These are phyloP conservation scores for Malthinus flaveolus DNA, from an alignment of 2,888 invertebrate species.

Conservation along the genomic window DNA sequence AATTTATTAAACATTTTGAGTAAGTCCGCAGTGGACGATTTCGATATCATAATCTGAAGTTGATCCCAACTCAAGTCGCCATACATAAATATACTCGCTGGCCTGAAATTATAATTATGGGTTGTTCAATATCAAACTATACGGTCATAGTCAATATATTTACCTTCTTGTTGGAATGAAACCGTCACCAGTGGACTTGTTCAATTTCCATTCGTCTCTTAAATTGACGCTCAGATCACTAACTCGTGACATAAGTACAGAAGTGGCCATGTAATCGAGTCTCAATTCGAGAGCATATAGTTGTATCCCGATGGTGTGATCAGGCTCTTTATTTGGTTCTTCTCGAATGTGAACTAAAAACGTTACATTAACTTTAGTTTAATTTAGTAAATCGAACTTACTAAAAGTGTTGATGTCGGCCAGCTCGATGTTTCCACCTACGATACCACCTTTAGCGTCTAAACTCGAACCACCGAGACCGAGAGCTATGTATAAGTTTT, in stretches of 20 bases:
- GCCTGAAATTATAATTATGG: slow-evolving; percentile 56
- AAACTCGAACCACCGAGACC: slow-evolving; percentile 88
- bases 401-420: slow-evolving; percentile 84
- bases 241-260: slow-evolving; percentile 88
- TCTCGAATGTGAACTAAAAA: slow-evolving; percentile 80
- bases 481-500: slow-evolving; percentile 88
- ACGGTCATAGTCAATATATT: background rate
- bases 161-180: slow-evolving; percentile 68
- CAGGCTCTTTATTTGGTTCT: slow-evolving; percentile 87
- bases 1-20: slow-evolving; percentile 96
- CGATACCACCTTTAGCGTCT: slow-evolving; percentile 96
- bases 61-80: slow-evolving; percentile 95
- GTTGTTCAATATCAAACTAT: background rate
- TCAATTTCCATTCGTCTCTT: slow-evolving; percentile 86
- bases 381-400: slow-evolving; percentile 49
- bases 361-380: background rate
- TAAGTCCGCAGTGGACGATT: slow-evolving; percentile 95
- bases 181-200: slow-evolving; percentile 55
- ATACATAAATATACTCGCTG: slow-evolving; percentile 89
- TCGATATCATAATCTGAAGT: slow-evolving; percentile 94
- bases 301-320: slow-evolving; percentile 81
- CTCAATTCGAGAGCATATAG: slow-evolving; percentile 86
- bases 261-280: slow-evolving; percentile 98
- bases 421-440: slow-evolving; percentile 93
- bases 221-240: slow-evolving; percentile 79